Conservation (phyloP, 2,113 vertebrate species). For the Protomyctophum bolini region DNA sequence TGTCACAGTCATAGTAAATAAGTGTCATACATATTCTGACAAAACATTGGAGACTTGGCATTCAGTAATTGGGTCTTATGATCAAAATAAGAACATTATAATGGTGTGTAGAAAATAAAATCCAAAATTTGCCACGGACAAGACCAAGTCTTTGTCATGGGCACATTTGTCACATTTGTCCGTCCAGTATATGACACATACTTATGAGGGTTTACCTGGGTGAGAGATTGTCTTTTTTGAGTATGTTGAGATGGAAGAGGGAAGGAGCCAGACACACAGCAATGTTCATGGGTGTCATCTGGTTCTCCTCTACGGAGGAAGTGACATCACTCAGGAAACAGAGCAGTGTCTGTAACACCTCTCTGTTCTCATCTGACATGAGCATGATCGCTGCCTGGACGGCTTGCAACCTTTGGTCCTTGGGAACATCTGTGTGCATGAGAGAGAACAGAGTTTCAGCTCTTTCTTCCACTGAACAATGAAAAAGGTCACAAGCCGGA, state of each 20-base stretch:
- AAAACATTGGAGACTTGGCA: no score
- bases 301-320: conserved; percentile 92
- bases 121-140: background rate
- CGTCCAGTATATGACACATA: background rate
- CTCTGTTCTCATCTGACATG: conserved; percentile 95
- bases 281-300: conserved; percentile 98
- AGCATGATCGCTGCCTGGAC: conserved; percentile 94
- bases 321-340: conserved; percentile 94
- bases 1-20: no score
- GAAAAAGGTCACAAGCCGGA: no score
- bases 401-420: conserved; percentile 92
- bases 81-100: no score
- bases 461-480: no score
- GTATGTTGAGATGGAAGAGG: conserved; percentile 95
- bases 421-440: conserved; percentile 86
- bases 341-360: conserved; percentile 92
- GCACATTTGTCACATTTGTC: background rate
- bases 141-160: no score
- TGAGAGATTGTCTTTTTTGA: conserved; percentile 93
- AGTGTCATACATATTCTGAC: no score
- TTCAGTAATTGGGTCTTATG: no score
- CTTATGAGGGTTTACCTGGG: conserved; percentile 77
- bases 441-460: background rate
- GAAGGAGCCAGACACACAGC: conserved; percentile 97
- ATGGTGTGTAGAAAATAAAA: no score